Percentiles rank a stretch among this genome's conserved stretches.
These are phyloP conservation scores for Gallinago solitaria DNA, from an alignment of 2,797 vertebrate genomes.

Conservation along the genomic window DNA sequence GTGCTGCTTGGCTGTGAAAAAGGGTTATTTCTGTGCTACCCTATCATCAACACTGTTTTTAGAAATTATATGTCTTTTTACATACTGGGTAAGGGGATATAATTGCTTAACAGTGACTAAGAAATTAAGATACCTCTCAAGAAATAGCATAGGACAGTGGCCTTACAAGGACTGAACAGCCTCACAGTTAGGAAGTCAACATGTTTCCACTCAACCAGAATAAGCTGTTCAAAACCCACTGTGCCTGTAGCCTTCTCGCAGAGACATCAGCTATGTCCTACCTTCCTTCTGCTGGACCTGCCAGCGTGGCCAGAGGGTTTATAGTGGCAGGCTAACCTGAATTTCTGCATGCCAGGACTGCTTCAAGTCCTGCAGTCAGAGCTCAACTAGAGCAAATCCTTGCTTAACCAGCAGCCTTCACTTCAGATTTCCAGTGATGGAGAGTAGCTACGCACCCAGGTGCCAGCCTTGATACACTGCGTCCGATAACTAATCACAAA, in stretches of 20 bases:
- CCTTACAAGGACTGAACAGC: background rate
- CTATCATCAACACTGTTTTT: background rate
- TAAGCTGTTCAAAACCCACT: background rate
- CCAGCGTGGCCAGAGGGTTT: background rate
- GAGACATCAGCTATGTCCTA: background rate
- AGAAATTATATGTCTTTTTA: background rate
- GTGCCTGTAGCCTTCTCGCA: background rate
- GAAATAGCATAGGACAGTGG: background rate
- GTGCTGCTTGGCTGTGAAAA: constrained; percentile 3
- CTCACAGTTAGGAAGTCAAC: background rate
- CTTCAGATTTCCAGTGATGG: background rate
- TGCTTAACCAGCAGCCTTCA: background rate
- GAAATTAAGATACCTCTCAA: background rate
- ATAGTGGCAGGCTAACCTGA: background rate
- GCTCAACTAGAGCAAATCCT: background rate
- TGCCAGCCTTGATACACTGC: background rate
- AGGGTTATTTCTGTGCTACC: constrained; percentile 1
- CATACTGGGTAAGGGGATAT: background rate
- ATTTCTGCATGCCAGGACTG: background rate
- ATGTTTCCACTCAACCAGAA: background rate
- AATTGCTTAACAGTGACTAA: constrained; percentile 9
- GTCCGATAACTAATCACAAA: background rate
- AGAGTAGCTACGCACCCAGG: background rate
- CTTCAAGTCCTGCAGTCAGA: background rate
- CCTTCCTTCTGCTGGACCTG: background rate